Conservation (phyloP, 2,888 invertebrate genomes). For the Leptarthrus brevirostris region DNA sequence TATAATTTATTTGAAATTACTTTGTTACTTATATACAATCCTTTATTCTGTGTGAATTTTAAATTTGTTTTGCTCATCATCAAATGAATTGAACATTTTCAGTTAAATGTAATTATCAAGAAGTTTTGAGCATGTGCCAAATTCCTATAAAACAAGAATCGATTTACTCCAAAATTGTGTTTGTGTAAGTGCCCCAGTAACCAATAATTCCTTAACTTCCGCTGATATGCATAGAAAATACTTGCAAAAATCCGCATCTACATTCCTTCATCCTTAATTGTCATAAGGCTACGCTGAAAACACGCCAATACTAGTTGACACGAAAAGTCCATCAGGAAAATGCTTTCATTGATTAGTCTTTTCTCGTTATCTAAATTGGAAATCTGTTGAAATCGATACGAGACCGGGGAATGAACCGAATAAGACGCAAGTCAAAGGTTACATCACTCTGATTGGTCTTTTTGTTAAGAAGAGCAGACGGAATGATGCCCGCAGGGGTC, state of each 20-base stretch:
- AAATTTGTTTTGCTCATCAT: too few species aligned
- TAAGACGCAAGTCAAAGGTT: slow-evolving; percentile 55
- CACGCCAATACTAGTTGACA: neutral
- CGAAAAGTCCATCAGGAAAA: slow-evolving; percentile 28
- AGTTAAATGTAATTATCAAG: too few species aligned
- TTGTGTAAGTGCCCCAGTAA: neutral
- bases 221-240: too few species aligned
- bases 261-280: too few species aligned
- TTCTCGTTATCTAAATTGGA: slow-evolving; percentile 34
- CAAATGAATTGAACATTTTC: too few species aligned
- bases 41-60: too few species aligned
- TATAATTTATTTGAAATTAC: too few species aligned
- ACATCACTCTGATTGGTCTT: slow-evolving; percentile 53
- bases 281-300: too few species aligned
- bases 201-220: neutral
- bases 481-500: neutral
- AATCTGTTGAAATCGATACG: slow-evolving; percentile 26
- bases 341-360: slow-evolving; percentile 19
- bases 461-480: slow-evolving; percentile 16
- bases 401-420: neutral
- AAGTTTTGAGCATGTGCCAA: slow-evolving; percentile 32
- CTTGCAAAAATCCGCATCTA: too few species aligned
- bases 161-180: neutral
- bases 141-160: slow-evolving; percentile 8
- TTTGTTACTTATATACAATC: too few species aligned